Conservation (phyloP, 2,888 invertebrate species). For the Silvanus unidentatus region DNA sequence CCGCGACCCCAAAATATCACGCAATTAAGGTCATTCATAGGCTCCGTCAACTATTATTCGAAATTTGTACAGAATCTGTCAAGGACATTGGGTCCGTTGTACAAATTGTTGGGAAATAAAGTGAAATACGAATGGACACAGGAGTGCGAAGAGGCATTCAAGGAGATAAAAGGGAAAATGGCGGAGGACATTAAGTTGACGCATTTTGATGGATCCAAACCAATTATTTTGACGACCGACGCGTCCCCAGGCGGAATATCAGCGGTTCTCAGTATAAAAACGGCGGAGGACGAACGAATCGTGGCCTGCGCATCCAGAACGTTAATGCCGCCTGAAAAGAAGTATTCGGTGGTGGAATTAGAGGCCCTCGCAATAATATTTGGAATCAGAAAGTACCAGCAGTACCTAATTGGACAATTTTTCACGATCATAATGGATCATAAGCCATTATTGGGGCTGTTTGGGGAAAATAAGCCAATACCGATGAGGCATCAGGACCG, state of each 20-base stretch:
- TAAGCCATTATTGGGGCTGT: neutral
- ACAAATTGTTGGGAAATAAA: constrained; percentile 13
- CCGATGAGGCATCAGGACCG: neutral
- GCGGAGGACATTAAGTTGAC: constrained; percentile 7
- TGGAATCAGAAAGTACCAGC: constrained; percentile 31
- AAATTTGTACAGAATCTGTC: constrained; percentile 15
- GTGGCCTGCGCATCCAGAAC: constrained; percentile 12
- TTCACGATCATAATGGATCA: constrained; percentile 2
- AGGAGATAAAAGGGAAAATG: constrained; percentile 9
- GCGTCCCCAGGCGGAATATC: constrained; percentile 8
- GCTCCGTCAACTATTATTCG: constrained; percentile 14
- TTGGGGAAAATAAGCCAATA: too few species aligned
- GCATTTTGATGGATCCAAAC: constrained; percentile 14
- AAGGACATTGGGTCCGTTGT: constrained; percentile 10
- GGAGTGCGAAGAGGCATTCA: constrained; percentile 13
- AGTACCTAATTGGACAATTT: neutral
- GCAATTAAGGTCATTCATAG: constrained; percentile 14
- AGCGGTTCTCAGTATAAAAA: constrained; percentile 7
- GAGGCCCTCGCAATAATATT: constrained; percentile 23
- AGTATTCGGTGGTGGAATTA: neutral
- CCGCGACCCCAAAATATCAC: constrained; percentile 11
- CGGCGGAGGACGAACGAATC: constrained; percentile 5
- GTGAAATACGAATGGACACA: constrained; percentile 9
- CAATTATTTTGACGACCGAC: constrained; percentile 11
- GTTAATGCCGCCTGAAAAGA: constrained; percentile 9